phyloP scores from a whole-genome alignment of 2,797 vertebrate genomes.

The Apodemus agrarius region DNA sequence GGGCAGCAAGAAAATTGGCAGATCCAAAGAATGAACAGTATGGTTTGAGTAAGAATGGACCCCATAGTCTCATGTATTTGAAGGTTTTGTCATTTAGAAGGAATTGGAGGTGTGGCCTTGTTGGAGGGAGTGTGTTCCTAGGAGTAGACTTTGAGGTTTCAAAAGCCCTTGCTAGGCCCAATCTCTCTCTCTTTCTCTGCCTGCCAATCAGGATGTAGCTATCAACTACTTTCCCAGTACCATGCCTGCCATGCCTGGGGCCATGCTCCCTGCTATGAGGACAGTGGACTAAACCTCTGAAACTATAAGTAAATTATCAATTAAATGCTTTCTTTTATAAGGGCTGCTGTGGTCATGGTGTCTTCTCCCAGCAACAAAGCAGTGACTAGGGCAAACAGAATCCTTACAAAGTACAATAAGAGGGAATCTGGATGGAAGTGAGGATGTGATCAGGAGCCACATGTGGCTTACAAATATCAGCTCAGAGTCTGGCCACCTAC shows the following conservation, averaged over 20 bases:
- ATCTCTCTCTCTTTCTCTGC: not conserved
- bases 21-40: not conserved
- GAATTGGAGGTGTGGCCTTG: not conserved
- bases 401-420: too few relatives aligned
- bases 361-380: not conserved
- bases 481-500: not conserved
- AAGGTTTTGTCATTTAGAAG: not conserved
- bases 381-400: not conserved
- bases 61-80: not conserved
- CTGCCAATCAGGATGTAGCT: not conserved
- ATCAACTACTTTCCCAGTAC: not conserved
- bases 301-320: not conserved
- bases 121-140: not conserved
- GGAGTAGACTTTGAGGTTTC: not conserved
- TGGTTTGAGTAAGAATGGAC: not conserved
- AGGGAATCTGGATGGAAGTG: not conserved
- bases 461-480: not conserved
- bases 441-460: not conserved
- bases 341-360: not conserved
- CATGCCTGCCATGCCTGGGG: not conserved
- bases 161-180: not conserved
- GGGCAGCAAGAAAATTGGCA: not conserved
- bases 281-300: not conserved
- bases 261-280: not conserved
- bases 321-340: not conserved